Conservation (phyloP, 2,113 vertebrate genomes). For the Propithecus coquereli region DNA sequence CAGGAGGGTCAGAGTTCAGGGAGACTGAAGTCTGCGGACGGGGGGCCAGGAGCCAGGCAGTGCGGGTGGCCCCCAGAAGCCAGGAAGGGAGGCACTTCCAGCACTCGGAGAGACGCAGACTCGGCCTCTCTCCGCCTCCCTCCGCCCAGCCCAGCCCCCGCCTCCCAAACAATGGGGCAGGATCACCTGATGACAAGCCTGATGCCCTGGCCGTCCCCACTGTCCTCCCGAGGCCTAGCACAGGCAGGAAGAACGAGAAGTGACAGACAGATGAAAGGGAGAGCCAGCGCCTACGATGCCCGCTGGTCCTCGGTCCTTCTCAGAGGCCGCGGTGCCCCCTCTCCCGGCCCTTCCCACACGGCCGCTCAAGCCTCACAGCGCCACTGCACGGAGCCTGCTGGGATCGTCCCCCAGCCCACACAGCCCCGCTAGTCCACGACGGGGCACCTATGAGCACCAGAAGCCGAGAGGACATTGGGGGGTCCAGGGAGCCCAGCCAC, state of each 20-base stretch:
- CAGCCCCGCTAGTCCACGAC: no score
- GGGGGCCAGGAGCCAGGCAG: neutral
- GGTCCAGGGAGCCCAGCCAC: no score
- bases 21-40: neutral
- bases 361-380: no score
- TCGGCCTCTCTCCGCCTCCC: neutral
- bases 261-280: neutral
- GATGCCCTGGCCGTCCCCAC: neutral
- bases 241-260: neutral
- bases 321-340: neutral
- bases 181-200: neutral
- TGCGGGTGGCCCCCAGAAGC: neutral
- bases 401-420: no score
- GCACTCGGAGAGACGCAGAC: neutral
- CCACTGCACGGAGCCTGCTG: no score
- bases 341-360: no score
- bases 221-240: neutral
- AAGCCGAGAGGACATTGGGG: neutral
- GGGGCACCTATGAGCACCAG: no score
- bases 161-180: neutral
- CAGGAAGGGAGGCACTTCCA: neutral
- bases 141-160: neutral
- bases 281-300: neutral
- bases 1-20: neutral
- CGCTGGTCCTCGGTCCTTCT: neutral